phyloP scores from a whole-genome alignment of 2,113 vertebrate genomes.

The Aplodontia rufa region DNA sequence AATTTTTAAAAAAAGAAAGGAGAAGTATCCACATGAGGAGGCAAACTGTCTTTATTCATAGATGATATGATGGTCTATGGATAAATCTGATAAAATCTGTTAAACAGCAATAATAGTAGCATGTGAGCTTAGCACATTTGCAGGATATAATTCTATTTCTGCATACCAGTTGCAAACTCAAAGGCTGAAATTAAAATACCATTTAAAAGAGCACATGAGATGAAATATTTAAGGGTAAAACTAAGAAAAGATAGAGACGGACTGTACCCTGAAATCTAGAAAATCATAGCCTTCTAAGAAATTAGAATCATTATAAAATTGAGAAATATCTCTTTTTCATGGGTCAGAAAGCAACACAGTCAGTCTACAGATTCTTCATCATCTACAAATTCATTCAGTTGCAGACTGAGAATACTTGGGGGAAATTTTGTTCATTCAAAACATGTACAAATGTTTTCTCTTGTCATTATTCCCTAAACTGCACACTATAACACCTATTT shows the following conservation, averaged over 20 bases:
- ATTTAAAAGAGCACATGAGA: not conserved
- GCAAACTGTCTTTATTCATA: not conserved
- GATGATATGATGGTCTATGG: not conserved
- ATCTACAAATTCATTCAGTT: not conserved
- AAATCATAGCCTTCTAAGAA: not conserved
- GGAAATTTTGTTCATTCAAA: not conserved
- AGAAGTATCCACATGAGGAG: not conserved
- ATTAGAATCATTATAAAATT: not conserved
- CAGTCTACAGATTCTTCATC: not conserved
- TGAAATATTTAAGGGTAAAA: not conserved
- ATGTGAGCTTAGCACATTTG: not conserved
- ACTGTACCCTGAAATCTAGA: not conserved
- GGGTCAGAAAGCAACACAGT: not conserved
- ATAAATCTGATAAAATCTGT: not conserved
- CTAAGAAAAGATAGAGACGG: not conserved
- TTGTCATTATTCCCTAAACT: not conserved
- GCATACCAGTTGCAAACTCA: not conserved
- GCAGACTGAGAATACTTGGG: not conserved
- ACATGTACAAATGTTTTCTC: too few species aligned
- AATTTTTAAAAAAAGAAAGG: too few species aligned
- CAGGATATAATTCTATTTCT: not conserved
- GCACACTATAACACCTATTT: too few species aligned
- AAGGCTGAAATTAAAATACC: not conserved
- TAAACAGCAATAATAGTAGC: not conserved
- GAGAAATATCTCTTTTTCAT: not conserved